These are phyloP conservation scores for Drosophila tani DNA, from an alignment of 1,140 invertebrate species.

Conservation along the genomic window DNA sequence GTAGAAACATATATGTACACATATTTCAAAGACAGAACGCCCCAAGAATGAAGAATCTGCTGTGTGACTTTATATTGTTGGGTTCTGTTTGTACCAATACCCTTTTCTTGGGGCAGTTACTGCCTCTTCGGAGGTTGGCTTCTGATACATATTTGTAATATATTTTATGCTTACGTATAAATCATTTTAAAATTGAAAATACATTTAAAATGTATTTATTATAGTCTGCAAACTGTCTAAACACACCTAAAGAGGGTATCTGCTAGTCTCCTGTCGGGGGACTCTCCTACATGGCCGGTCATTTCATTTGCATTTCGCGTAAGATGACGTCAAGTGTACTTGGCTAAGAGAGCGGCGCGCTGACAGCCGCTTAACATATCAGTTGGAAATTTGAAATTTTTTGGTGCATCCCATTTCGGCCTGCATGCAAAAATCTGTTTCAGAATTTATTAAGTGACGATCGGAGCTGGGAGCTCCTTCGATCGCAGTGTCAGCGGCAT, in stretches of 20 bases:
- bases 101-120: constrained; percentile 5
- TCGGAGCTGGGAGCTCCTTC: constrained; percentile 17
- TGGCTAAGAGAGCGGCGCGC: constrained; percentile 48
- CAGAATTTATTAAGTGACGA: constrained; percentile 84
- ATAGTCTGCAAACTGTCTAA: background rate
- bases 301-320: constrained; percentile 75
- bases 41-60: constrained; percentile 47
- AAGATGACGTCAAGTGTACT: constrained; percentile 71
- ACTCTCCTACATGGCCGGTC: background rate
- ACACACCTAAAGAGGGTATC: constrained; percentile 4
- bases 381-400: constrained; percentile 79
- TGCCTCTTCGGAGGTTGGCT: too few species aligned
- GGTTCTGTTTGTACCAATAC: constrained; percentile 32
- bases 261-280: background rate
- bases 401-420: constrained; percentile 41
- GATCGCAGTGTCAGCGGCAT: constrained; percentile 40
- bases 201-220: background rate
- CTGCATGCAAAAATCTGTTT: constrained; percentile 80
- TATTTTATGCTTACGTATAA: background rate
- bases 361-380: constrained; percentile 82
- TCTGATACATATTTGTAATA: background rate
- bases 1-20: constrained; percentile 38
- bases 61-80: constrained; percentile 29
- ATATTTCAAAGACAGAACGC: constrained; percentile 35
- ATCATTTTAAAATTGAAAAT: background rate